These are phyloP conservation scores for Diarsia mendica DNA, from an alignment of 2,888 invertebrate genomes.

Conservation along the genomic window DNA sequence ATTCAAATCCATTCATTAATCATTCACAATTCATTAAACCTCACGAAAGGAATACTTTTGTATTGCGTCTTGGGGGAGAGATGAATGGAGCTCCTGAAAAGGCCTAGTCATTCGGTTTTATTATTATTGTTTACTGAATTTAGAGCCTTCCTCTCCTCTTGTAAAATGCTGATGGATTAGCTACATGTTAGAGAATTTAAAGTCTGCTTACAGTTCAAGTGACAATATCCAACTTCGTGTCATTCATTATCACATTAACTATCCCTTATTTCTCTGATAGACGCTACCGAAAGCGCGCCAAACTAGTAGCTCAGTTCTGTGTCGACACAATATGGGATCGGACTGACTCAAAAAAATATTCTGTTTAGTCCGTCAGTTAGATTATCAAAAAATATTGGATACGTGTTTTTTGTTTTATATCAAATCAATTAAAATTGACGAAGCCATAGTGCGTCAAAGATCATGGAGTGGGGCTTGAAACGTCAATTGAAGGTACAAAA, in stretches of 20 bases:
- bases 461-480: too few species aligned
- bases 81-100: slow-evolving; percentile 30
- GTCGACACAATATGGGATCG: too few species aligned
- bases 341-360: too few species aligned
- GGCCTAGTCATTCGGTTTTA: slow-evolving; percentile 15
- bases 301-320: too few species aligned
- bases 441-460: too few species aligned
- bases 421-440: too few species aligned
- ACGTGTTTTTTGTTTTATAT: too few species aligned
- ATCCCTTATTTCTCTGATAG: not conserved
- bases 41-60: slow-evolving; percentile 19
- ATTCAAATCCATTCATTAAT: slow-evolving; percentile 19
- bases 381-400: too few species aligned
- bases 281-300: too few species aligned
- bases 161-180: not conserved
- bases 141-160: not conserved
- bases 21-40: slow-evolving; percentile 33
- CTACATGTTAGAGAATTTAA: not conserved
- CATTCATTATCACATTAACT: not conserved
- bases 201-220: not conserved
- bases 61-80: slow-evolving; percentile 3
- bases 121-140: slow-evolving; percentile 11
- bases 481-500: too few species aligned
- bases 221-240: not conserved
- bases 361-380: too few species aligned